Percentiles rank a stretch among this genome's conserved stretches.
Conservation (phyloP, 2,888 invertebrate species). For the Ceriagrion tenellum region DNA sequence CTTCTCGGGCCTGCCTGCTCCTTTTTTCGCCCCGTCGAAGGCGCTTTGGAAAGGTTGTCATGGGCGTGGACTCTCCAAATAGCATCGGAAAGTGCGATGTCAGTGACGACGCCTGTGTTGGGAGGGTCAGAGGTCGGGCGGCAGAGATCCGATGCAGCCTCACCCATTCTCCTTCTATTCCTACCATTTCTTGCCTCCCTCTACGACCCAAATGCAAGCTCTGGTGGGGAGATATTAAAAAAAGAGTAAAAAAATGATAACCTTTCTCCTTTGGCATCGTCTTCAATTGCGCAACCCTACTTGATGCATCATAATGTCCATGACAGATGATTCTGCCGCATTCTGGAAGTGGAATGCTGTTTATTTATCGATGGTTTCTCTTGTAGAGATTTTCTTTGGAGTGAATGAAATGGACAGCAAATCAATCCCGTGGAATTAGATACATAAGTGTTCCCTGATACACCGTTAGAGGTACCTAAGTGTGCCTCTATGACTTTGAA, state of each 20-base stretch:
- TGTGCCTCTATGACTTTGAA: too few species aligned
- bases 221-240: neutral
- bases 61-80: constrained; percentile 26
- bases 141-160: constrained; percentile 21
- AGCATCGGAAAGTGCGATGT: constrained; percentile 19
- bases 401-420: too few species aligned
- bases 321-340: neutral
- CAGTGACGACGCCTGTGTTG: constrained; percentile 8
- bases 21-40: constrained; percentile 31
- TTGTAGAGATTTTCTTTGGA: too few species aligned
- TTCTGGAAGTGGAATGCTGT: too few species aligned
- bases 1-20: neutral
- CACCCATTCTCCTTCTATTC: neutral
- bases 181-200: neutral
- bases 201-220: neutral
- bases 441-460: too few species aligned
- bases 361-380: too few species aligned
- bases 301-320: neutral
- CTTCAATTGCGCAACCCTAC: neutral
- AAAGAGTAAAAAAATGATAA: too few species aligned
- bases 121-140: constrained; percentile 44
- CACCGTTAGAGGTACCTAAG: too few species aligned
- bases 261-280: neutral
- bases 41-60: constrained; percentile 54
- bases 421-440: too few species aligned